Conservation (phyloP, 2,888 invertebrate genomes). For the Muscina levida region DNA sequence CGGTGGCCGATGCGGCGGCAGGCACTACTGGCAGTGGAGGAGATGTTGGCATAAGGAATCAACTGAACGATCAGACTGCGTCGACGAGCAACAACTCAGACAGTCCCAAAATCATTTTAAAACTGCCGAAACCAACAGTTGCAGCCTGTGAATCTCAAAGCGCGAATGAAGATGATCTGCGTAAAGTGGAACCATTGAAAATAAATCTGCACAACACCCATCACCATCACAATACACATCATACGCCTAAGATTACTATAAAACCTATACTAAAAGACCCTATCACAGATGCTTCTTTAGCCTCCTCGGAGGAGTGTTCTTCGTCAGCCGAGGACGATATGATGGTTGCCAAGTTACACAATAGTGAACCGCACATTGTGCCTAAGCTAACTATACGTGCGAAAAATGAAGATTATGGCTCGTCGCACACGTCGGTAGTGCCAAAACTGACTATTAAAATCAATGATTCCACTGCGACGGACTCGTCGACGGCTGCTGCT, state of each 20-base stretch:
- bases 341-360: conserved; percentile 56
- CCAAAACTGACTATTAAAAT: conserved; percentile 79
- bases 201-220: conserved; percentile 75
- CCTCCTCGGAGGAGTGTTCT: conserved; percentile 72
- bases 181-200: conserved; percentile 80
- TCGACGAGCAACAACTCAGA: conserved; percentile 45
- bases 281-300: conserved; percentile 66
- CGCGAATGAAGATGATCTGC: conserved; percentile 67
- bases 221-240: conserved; percentile 69
- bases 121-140: conserved; percentile 61
- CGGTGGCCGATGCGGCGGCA: conserved; percentile 42
- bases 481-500: conserved; percentile 67
- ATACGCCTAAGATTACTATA: conserved; percentile 76
- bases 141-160: conserved; percentile 60
- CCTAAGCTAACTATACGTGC: conserved; percentile 79
- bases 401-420: conserved; percentile 73
- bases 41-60: conserved; percentile 2
- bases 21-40: conserved; percentile 33
- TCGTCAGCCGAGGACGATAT: conserved; percentile 71
- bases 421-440: conserved; percentile 74
- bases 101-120: conserved; percentile 66
- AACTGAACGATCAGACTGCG: conserved; percentile 37
- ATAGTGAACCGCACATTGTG: conserved; percentile 76
- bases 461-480: conserved; percentile 67
- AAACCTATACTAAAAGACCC: conserved; percentile 73